A percentile compares a stretch with the other conserved stretches of the same genome.
These are phyloP conservation scores for Hepsetus odoe DNA, from an alignment of 2,113 vertebrate genomes.

Conservation along the genomic window DNA sequence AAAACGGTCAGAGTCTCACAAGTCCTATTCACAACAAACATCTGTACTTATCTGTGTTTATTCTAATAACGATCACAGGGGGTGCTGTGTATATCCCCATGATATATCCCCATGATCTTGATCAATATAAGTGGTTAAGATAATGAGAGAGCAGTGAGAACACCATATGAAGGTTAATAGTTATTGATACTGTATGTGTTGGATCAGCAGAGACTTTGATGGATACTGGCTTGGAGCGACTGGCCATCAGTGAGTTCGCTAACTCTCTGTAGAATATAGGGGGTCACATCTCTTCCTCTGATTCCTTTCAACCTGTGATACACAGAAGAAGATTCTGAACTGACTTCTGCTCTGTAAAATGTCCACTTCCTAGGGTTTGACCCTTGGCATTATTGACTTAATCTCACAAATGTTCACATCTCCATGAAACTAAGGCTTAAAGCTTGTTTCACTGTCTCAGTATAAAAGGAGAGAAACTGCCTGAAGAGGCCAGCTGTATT, in stretches of 20 bases:
- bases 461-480: background rate
- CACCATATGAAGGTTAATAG: background rate
- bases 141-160: too few relatives aligned
- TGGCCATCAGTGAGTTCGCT: slow-evolving; percentile 80
- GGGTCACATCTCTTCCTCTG: slow-evolving; percentile 84
- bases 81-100: too few relatives aligned
- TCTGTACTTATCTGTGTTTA: too few relatives aligned
- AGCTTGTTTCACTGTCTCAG: too few relatives aligned
- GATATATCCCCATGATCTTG: too few relatives aligned
- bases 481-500: slow-evolving; percentile 9
- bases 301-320: slow-evolving; percentile 73
- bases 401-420: background rate
- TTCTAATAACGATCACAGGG: too few relatives aligned
- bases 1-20: too few relatives aligned
- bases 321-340: slow-evolving; percentile 5
- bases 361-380: too few relatives aligned
- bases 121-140: too few relatives aligned
- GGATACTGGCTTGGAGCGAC: slow-evolving; percentile 88
- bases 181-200: background rate
- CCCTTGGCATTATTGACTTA: background rate
- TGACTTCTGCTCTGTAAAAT: background rate
- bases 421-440: too few relatives aligned
- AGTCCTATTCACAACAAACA: too few relatives aligned
- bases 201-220: slow-evolving; percentile 51
- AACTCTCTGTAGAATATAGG: slow-evolving; percentile 83